A percentile compares a stretch with the other conserved stretches of the same genome.
Evolutionary conservation across 37 sponge, comb jelly and placozoan species (phyloP).

Genomic region (Eunapius fragilis): DNA sequence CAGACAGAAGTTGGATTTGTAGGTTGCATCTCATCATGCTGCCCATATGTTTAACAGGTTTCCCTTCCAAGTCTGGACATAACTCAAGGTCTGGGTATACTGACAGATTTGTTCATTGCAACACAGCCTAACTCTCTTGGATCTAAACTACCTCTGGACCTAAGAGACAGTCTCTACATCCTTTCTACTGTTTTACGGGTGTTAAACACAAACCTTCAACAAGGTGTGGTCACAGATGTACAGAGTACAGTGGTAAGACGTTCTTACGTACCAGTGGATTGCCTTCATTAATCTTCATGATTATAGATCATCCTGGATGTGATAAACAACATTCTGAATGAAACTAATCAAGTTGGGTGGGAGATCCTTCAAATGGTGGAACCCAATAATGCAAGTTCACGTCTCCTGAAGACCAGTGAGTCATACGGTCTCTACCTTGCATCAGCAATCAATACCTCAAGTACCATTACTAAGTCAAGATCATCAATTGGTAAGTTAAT

Average conservation of each 20-base stretch:
- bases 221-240: neutral
- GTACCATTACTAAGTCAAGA: neutral
- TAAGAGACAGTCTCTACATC: neutral
- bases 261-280: neutral
- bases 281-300: neutral
- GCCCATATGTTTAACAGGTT: no score
- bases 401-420: slow-evolving; percentile 23
- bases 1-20: no score
- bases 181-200: neutral
- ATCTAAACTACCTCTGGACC: neutral
- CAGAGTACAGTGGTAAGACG: neutral
- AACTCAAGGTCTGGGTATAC: neutral
- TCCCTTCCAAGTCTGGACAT: neutral
- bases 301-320: neutral
- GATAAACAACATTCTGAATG: slow-evolving; percentile 21
- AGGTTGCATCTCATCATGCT: no score
- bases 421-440: slow-evolving; percentile 39
- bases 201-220: neutral
- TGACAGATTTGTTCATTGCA: neutral
- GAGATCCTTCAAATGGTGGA: slow-evolving; percentile 7
- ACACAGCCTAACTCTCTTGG: neutral
- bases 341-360: neutral
- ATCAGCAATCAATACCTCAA: neutral
- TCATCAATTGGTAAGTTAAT: slow-evolving; percentile 1
- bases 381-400: neutral